Conservation (phyloP, 2,113 vertebrate genomes). For the Ctenomys sociabilis region DNA sequence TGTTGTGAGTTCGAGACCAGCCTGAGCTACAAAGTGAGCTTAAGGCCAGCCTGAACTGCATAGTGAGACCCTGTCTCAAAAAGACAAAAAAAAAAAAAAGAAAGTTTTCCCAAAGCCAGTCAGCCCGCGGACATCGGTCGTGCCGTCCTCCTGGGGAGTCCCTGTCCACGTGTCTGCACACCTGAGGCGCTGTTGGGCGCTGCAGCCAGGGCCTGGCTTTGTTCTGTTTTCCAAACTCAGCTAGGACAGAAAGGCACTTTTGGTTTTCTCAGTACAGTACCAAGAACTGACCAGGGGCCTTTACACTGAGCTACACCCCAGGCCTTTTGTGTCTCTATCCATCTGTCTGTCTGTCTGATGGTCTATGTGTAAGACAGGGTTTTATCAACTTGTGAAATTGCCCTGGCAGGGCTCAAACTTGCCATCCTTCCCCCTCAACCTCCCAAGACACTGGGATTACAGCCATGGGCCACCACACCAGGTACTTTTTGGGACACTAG, state of each 20-base stretch:
- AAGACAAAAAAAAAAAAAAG: too few relatives aligned
- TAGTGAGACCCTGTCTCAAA: too few relatives aligned
- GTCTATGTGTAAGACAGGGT: background rate
- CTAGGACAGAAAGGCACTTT: background rate
- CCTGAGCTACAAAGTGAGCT: too few relatives aligned
- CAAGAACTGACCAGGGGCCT: background rate
- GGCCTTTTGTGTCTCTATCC: background rate
- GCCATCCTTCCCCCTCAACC: background rate
- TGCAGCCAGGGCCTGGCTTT: too few relatives aligned
- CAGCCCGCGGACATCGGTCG: background rate
- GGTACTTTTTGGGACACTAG: fast-evolving
- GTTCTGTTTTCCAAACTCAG: background rate
- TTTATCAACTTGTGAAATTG: background rate
- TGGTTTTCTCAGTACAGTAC: background rate
- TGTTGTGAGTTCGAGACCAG: too few relatives aligned
- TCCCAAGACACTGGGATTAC: background rate
- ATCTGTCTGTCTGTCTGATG: background rate
- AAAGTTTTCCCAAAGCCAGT: background rate
- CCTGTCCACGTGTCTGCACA: fast-evolving
- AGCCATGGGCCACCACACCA: background rate
- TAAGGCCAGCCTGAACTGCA: too few relatives aligned
- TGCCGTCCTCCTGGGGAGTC: fast-evolving
- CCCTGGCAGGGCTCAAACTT: background rate
- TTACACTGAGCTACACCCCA: background rate
- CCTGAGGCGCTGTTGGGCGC: background rate